These are phyloP conservation scores for Pelobates cultripes DNA, from an alignment of 2,797 vertebrate species.

Conservation along the genomic window DNA sequence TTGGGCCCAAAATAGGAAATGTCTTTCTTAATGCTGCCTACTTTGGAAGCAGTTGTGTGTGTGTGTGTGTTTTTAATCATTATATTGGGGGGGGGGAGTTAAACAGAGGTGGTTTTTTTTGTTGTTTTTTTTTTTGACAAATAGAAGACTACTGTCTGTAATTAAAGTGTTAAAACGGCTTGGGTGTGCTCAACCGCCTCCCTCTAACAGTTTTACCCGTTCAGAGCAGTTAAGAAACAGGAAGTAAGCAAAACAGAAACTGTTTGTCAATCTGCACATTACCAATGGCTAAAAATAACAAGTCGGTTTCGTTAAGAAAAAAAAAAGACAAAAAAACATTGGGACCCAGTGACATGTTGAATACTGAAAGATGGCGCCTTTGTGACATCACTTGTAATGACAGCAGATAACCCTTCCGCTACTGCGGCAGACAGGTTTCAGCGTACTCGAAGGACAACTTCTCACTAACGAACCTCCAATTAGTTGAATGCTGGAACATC, in stretches of 20 bases:
- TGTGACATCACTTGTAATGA: not conserved
- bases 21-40: too few species aligned
- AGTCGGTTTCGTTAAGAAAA: not conserved
- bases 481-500: conserved; percentile 30
- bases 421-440: not conserved
- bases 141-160: not conserved
- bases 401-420: conserved; percentile 1
- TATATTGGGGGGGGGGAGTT: too few species aligned
- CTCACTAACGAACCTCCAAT: conserved; percentile 34
- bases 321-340: not conserved
- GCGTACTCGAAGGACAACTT: conserved; percentile 3
- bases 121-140: not conserved
- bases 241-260: conserved; percentile 22
- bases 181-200: not conserved
- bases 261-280: not conserved
- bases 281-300: conserved; percentile 16
- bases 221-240: conserved; percentile 29
- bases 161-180: not conserved
- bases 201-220: not conserved
- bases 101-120: too few species aligned
- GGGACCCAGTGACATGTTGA: not conserved
- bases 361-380: not conserved
- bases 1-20: too few species aligned
- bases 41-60: too few species aligned
- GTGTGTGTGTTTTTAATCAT: too few species aligned